Conservation (phyloP, 2,888 invertebrate genomes). For the Meiosimyza decipiens region DNA sequence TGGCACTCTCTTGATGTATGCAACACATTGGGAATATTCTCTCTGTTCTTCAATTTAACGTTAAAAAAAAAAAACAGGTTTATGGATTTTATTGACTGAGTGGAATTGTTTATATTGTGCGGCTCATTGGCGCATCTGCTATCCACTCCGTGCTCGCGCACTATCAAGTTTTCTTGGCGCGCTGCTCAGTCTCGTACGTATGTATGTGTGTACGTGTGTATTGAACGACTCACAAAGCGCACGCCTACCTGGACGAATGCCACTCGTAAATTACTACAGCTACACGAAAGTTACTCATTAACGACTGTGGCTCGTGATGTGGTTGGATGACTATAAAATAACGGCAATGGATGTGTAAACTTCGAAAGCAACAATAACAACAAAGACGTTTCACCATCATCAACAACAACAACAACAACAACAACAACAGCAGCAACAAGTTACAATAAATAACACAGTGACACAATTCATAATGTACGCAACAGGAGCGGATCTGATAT, state of each 20-base stretch:
- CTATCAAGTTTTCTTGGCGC: background rate
- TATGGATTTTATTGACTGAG: too few species aligned
- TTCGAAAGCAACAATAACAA: too few species aligned
- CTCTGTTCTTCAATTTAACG: too few species aligned
- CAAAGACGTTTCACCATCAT: too few species aligned
- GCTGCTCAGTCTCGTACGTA: background rate
- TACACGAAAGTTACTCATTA: conserved; percentile 13
- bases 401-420: conserved; percentile 16
- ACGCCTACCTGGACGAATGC: conserved; percentile 20
- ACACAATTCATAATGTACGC: background rate
- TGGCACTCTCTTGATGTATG: too few species aligned
- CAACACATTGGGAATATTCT: too few species aligned
- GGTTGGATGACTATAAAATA: conserved; percentile 18
- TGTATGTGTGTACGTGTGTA: background rate
- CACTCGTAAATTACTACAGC: background rate
- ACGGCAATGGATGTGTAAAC: background rate
- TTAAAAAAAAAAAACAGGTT: too few species aligned
- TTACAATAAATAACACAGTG: conserved; percentile 12
- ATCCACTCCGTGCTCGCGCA: background rate
- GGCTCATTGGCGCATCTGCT: background rate
- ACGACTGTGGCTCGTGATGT: conserved; percentile 10
- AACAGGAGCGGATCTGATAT: background rate
- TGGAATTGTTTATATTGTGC: too few species aligned
- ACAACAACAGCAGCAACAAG: conserved; percentile 23
- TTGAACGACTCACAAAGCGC: conserved; percentile 16